Evolutionary conservation across 1,140 invertebrate genomes (phyloP).

Genomic region (Eciton burchellii): DNA sequence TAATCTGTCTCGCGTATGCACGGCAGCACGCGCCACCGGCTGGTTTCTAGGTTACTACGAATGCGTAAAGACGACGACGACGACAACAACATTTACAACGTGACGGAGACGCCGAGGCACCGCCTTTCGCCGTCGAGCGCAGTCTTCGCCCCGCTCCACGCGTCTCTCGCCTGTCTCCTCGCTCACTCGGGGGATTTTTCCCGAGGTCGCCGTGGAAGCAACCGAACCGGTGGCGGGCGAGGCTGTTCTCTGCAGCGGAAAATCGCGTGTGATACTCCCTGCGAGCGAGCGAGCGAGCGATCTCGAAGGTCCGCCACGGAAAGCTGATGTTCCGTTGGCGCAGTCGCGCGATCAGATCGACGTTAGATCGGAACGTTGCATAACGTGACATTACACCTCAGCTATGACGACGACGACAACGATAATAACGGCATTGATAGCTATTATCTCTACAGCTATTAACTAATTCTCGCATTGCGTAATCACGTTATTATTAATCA

Average conservation of each 20-base stretch:
- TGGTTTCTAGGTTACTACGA: slow-evolving; percentile 83
- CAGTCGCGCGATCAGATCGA: slow-evolving; percentile 36
- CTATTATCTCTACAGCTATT: background rate
- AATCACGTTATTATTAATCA: background rate
- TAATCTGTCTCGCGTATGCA: slow-evolving; percentile 69
- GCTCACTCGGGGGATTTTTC: slow-evolving; percentile 59
- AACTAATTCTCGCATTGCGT: slow-evolving; percentile 3
- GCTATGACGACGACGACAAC: background rate
- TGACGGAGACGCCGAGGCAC: slow-evolving; percentile 58
- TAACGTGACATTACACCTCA: background rate
- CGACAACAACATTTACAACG: background rate
- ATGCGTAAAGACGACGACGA: slow-evolving; percentile 76
- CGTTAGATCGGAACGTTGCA: slow-evolving; percentile 10
- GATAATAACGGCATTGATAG: slow-evolving; percentile 6
- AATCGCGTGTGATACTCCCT: slow-evolving; percentile 48
- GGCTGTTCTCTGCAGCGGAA: slow-evolving; percentile 44
- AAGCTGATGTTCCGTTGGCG: slow-evolving; percentile 11
- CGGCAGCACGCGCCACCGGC: slow-evolving; percentile 68
- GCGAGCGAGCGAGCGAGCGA: slow-evolving; percentile 17
- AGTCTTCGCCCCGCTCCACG: slow-evolving; percentile 21
- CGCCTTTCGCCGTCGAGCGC: slow-evolving; percentile 69
- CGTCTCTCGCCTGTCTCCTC: slow-evolving; percentile 32
- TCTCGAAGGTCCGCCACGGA: slow-evolving; percentile 1
- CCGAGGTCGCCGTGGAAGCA: slow-evolving; percentile 62
- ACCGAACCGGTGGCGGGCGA: slow-evolving; percentile 39